Base-by-base conservation (phyloP, 2,113 vertebrate genomes). In the Raphicerus campestris region DNA sequence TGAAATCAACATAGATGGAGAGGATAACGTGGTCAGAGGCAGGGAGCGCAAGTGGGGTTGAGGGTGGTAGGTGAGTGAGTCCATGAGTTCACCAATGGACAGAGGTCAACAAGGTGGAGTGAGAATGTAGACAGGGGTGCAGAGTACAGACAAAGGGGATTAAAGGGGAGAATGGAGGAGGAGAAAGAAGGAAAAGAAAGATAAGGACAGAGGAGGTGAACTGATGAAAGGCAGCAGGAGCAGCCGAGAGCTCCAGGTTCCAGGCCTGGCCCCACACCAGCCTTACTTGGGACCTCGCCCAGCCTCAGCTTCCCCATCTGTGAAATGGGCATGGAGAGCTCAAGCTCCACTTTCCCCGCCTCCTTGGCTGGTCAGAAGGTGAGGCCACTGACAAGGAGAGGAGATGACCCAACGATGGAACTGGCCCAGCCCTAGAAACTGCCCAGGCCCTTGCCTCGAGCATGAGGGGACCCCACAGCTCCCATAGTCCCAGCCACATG, bases 401-500 rank as follows among this genome's bases (percentile, higher is more conserved):
- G 17, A 30, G 89, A 73, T 13, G 35, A 19, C 30, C 60, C 3
- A 0, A 3, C 22, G 80, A 49, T 4, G 39, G 49, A 61, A 45
- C 10, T 4, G 35, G 63, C 87, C 63, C 35, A 19, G 82, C 7
- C 51, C 35, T 14, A 42, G 81, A 49, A 51, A 32, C 49, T n/a
- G 35, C 66, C 58, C 22, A 35, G 66, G 63, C 6, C 11, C 35
- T 56, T 58, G 49, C 55, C 66, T 42, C 10, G 3, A n/a, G 7
- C 17, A 17, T 7, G 15, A 2, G 15, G 39, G 30, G 7, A 10
- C 10, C 28, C 35, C 6, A 14, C 1, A 2, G 63, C 15, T 32
- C 49, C 55, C 26, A 26, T 0, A n/a, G 47, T 16, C 60, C 45
- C 35, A 32, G 87, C 32, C n/a, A 53, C 1, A 53, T 0, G 0